Percentiles rank a stretch among this genome's conserved stretches.
These are phyloP conservation scores for Zaprionus lineosus DNA, from an alignment of 2,888 invertebrate genomes.

Conservation along the genomic window DNA sequence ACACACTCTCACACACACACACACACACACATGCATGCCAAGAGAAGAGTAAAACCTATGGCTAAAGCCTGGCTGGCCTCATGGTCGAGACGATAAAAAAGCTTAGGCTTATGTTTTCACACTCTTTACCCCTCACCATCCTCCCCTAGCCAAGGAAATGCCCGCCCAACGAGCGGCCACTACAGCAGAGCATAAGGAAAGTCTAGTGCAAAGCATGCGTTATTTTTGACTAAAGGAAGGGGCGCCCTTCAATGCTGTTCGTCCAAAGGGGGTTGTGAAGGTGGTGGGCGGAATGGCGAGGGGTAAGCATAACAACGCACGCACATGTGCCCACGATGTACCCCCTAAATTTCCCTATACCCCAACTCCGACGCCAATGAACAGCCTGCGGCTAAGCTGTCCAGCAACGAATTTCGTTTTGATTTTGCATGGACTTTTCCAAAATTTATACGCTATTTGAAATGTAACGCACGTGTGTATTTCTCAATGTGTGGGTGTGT, in stretches of 20 bases:
- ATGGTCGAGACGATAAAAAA: conserved; percentile 74
- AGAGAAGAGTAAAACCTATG: neutral
- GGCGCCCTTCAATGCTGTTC: neutral
- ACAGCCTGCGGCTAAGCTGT: conserved; percentile 52
- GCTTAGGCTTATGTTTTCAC: conserved; percentile 76
- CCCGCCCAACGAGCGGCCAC: conserved; percentile 15
- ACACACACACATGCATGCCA: conserved; percentile 9
- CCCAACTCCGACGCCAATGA: neutral
- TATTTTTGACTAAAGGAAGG: neutral
- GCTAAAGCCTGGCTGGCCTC: conserved; percentile 48
- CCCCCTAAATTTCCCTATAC: neutral
- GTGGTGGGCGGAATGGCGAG: neutral
- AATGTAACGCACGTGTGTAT: conserved; percentile 61
- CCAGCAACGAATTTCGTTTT: conserved; percentile 66
- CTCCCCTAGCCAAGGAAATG: neutral
- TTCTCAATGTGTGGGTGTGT: conserved; percentile 15
- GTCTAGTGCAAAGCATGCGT: conserved; percentile 64
- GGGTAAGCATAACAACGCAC: conserved; percentile 21
- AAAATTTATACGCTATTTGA: conserved; percentile 63
- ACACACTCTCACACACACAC: conserved; percentile 8
- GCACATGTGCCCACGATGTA: conserved; percentile 61
- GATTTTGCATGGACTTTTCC: conserved; percentile 71
- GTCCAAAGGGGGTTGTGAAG: conserved; percentile 29
- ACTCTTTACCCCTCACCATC: conserved; percentile 50
- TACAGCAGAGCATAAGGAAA: conserved; percentile 42